phyloP scores from a whole-genome alignment of 1,140 invertebrate species.

The Sycophila sp. region DNA sequence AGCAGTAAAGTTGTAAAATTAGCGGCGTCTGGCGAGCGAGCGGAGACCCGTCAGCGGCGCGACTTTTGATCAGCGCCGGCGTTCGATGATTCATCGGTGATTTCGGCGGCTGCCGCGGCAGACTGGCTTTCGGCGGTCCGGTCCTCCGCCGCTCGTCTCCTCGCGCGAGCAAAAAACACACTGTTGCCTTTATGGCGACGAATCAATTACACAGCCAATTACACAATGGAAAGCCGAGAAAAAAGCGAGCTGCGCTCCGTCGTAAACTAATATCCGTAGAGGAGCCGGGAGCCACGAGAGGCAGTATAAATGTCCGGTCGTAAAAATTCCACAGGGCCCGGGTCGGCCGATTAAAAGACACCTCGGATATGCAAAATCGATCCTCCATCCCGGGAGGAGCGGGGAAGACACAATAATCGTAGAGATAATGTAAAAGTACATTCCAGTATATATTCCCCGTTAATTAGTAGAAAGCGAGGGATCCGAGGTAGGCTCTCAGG shows the following conservation, averaged over 20 bases:
- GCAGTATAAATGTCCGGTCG: no score
- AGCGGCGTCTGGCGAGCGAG: constrained; percentile 49
- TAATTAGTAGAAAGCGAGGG: background rate
- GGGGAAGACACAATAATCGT: background rate
- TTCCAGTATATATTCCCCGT: background rate
- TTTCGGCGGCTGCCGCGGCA: constrained; percentile 47
- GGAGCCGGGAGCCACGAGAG: no score
- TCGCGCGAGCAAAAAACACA: no score
- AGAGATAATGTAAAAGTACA: background rate
- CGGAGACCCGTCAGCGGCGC: no score
- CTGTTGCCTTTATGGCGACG: no score
- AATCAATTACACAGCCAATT: no score
- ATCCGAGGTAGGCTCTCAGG: no score
- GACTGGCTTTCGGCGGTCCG: constrained; percentile 43
- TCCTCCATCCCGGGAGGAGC: background rate
- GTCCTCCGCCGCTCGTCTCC: no score
- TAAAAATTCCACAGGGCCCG: background rate
- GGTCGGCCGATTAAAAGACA: background rate
- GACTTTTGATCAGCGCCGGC: constrained; percentile 56
- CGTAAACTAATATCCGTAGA: no score
- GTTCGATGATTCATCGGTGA: constrained; percentile 60
- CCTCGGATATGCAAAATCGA: background rate
- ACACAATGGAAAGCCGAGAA: no score
- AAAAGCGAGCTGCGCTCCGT: no score
- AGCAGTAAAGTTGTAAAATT: no score